Base-by-base conservation (phyloP, 1,140 invertebrate species). In the Zaprionus davidi region DNA sequence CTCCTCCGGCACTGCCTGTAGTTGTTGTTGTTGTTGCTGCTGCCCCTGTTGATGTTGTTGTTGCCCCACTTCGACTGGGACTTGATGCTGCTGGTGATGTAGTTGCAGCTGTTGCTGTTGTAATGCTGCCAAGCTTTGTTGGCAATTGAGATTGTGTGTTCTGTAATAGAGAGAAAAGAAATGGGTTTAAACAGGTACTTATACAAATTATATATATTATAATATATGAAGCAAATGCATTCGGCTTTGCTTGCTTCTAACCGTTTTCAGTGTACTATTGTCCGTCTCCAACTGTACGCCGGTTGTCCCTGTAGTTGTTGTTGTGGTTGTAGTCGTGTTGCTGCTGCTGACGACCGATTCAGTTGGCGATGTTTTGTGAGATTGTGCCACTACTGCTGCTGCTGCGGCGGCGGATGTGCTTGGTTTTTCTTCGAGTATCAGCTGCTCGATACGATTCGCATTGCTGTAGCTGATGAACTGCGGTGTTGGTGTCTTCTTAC, bases 391-490 rank as follows among this genome's bases (percentile, higher is more conserved):
- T 56, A 64, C 64, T 44, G 75, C 74, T 67, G 82, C 68, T 71
- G 79, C 74, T 62, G 82, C 71, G 62, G 81, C 75, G 57, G 79
- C 74, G 31, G 88, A 90, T 72, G 85, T 90, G 65, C 75, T 81
- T 24, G 84, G 85, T 63, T 85, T 91, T 71, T 93, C 90, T 71
- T 93, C 93, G 67, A 82, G 75, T 79, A 92, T 81, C 73, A 95
- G 94, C 71, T 95, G 94, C 91, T 97, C 96, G 49, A 98, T 94
- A 69, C 94, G 95, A 88, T 97, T 95, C 78, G 96, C 95, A 80
- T 96, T 95, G 71, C 97, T 93, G 91, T 97, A 97, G 55, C 95
- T 94, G 44, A 96, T 84, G 78, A 97, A 96, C 84, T 96, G 95
- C 44, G 95, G 94, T 26, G 95, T 95, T 49, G 95, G 94, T 62